A percentile compares a stretch with the other conserved stretches of the same genome.
These are phyloP conservation scores for Anthrax anthrax DNA, from an alignment of 2,888 invertebrate genomes.

Conservation along the genomic window DNA sequence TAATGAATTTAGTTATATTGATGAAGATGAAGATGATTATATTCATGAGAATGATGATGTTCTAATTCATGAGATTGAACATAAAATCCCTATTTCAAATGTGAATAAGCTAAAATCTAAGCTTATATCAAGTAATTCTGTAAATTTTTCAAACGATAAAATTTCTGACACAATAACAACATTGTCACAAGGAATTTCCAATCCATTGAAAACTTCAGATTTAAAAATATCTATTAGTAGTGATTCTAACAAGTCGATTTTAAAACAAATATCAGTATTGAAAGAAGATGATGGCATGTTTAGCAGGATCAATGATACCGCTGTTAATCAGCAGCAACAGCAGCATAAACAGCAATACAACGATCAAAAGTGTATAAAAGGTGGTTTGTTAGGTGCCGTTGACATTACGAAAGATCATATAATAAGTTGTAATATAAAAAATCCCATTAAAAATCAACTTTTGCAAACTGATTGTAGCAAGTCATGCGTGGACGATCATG, in stretches of 20 bases:
- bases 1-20: too few relatives aligned
- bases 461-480: neutral
- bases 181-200: neutral
- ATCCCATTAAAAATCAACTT: neutral
- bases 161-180: neutral
- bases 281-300: neutral
- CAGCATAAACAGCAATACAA: neutral
- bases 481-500: neutral
- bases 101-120: neutral
- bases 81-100: neutral
- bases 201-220: neutral
- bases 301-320: neutral
- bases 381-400: neutral
- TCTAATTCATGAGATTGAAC: too few relatives aligned
- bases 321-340: neutral
- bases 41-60: too few relatives aligned
- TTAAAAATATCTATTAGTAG: neutral
- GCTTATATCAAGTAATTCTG: neutral
- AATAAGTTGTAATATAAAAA: neutral
- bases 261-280: neutral
- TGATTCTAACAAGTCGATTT: neutral
- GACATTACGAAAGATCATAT: neutral
- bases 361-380: neutral
- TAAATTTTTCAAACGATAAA: neutral
- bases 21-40: too few relatives aligned